A percentile compares a stretch with the other conserved stretches of the same genome.
Conservation (phyloP, 2,888 invertebrate species). For the Drosophila cognata region DNA sequence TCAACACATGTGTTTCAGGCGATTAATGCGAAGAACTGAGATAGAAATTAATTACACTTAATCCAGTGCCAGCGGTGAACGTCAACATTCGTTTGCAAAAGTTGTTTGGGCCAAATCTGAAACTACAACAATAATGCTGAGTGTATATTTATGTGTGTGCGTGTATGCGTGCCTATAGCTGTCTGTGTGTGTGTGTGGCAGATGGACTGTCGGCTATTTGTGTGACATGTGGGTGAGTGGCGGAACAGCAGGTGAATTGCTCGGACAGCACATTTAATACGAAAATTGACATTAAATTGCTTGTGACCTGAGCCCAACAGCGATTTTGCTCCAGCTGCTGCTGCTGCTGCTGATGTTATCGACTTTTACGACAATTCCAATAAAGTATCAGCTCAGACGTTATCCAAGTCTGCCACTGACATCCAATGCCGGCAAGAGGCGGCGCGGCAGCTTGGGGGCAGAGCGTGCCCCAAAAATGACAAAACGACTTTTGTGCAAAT, state of each 20-base stretch:
- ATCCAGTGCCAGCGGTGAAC: conserved; percentile 62
- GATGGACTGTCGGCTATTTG: conserved; percentile 18
- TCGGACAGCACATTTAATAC: conserved; percentile 75
- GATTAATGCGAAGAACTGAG: not conserved
- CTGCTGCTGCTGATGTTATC: conserved; percentile 66
- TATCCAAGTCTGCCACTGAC: conserved; percentile 52
- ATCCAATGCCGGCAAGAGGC: conserved; percentile 9
- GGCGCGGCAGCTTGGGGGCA: not conserved
- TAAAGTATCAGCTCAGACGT: conserved; percentile 70
- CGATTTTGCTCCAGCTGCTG: conserved; percentile 21
- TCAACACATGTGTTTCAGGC: conserved; percentile 20
- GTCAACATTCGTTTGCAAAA: conserved; percentile 71
- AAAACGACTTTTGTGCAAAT: conserved; percentile 58
- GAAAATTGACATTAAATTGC: conserved; percentile 81
- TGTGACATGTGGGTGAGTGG: conserved; percentile 41
- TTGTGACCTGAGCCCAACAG: conserved; percentile 69
- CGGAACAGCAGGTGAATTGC: conserved; percentile 69
- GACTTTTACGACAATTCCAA: conserved; percentile 81
- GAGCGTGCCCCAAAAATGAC: conserved; percentile 52
- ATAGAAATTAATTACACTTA: conserved; percentile 74
- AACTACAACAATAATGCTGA: conserved; percentile 10
- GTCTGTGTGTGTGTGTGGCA: conserved; percentile 21
- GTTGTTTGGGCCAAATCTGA: conserved; percentile 50
- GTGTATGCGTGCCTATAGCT: not conserved
- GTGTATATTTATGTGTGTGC: conserved; percentile 17